Conservation (phyloP, 2,888 invertebrate genomes). For the Drosophila emarginata region DNA sequence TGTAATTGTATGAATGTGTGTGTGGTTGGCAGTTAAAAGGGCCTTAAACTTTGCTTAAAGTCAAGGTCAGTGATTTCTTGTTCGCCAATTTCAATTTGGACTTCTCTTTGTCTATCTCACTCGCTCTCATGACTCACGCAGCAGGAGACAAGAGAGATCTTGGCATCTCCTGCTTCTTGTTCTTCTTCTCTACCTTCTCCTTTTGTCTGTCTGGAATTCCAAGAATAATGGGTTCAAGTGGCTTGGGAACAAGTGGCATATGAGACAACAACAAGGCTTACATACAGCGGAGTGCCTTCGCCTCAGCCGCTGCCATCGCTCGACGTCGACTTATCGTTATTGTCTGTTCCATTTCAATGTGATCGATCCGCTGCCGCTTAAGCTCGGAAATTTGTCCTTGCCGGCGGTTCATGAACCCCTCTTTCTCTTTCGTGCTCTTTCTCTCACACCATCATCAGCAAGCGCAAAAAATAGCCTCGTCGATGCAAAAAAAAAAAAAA, state of each 20-base stretch:
- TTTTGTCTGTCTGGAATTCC: constrained; percentile 42
- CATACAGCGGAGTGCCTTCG: not conserved
- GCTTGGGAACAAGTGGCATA: constrained; percentile 65
- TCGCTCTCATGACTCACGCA: constrained; percentile 40
- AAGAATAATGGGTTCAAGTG: constrained; percentile 71
- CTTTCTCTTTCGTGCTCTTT: constrained; percentile 42
- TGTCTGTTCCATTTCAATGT: constrained; percentile 44
- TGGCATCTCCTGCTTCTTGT: not conserved
- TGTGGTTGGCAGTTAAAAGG: constrained; percentile 70
- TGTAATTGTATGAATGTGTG: constrained; percentile 15
- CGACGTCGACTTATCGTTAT: not conserved
- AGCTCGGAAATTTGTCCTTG: constrained; percentile 58
- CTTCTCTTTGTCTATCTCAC: constrained; percentile 29
- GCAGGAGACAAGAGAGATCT: constrained; percentile 15
- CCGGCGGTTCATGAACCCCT: constrained; percentile 71
- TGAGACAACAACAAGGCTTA: constrained; percentile 40
- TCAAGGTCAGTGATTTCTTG: constrained; percentile 81
- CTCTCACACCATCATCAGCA: not conserved
- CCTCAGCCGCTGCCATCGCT: not conserved
- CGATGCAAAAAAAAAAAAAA: constrained; percentile 32
- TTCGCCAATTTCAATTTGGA: constrained; percentile 70
- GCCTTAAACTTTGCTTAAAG: constrained; percentile 81
- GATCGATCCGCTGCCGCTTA: constrained; percentile 57
- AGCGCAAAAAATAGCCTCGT: constrained; percentile 22
- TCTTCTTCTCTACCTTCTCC: not conserved